phyloP scores from a whole-genome alignment of 2,797 vertebrate genomes.

The Sebastes kiyomatsui region DNA sequence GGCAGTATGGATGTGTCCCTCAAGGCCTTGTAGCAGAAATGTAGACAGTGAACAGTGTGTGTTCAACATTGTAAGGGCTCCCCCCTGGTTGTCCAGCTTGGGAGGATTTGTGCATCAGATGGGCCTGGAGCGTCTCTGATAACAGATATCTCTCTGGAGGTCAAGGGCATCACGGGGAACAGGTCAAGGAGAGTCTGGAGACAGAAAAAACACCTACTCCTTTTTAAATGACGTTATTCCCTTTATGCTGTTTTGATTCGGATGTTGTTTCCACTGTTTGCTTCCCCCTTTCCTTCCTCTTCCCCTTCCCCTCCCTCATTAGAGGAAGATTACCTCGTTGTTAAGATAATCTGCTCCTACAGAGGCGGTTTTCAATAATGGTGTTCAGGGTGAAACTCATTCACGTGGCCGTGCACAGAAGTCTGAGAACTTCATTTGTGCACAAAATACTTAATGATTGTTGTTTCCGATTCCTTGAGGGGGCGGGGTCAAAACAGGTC shows the following conservation, averaged over 20 bases:
- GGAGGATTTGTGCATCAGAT: conserved; percentile 46
- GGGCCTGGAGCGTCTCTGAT: conserved; percentile 28
- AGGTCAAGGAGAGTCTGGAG: conserved; percentile 16
- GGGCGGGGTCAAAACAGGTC: background rate
- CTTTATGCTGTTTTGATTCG: background rate
- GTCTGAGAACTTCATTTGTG: background rate
- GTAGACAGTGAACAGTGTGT: background rate
- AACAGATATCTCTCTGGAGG: conserved; percentile 23
- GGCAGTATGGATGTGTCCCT: background rate
- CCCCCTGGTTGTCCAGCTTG: conserved; percentile 9
- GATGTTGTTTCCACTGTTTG: background rate
- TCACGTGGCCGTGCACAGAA: background rate
- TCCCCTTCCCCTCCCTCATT: background rate
- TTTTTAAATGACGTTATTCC: background rate
- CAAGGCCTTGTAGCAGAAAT: conserved; percentile 1
- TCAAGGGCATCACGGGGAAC: conserved; percentile 35
- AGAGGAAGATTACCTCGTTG: conserved; percentile 20
- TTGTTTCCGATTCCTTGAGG: background rate
- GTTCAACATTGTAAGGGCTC: background rate
- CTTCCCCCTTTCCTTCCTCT: background rate
- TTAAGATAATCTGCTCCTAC: conserved; percentile 14
- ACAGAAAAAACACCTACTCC: background rate
- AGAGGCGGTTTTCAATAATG: conserved; percentile 28
- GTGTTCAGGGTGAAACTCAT: background rate
- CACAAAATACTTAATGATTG: background rate